phyloP scores from a whole-genome alignment of 2,113 vertebrate species.

The Hippoglossus stenolepis region DNA sequence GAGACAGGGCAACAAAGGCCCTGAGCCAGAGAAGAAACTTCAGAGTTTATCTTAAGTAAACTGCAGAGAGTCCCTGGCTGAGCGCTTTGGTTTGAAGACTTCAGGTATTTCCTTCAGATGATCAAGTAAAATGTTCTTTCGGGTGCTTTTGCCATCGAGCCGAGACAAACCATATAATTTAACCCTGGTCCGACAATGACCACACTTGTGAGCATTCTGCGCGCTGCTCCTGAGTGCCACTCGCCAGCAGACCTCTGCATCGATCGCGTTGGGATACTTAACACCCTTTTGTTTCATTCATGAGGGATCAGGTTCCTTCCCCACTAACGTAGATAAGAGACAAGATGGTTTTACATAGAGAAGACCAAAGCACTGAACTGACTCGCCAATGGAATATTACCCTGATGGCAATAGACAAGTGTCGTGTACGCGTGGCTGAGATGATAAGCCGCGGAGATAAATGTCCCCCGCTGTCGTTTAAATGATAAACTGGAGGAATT shows the following conservation, averaged over 20 bases:
- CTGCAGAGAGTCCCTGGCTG: neutral
- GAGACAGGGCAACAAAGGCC: neutral
- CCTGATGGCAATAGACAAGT: constrained; percentile 66
- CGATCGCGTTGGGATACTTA: constrained; percentile 56
- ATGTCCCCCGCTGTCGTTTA: constrained; percentile 74
- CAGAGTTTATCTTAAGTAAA: neutral
- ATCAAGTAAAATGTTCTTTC: constrained; percentile 35
- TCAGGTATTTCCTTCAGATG: constrained; percentile 25
- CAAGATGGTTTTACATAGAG: constrained; percentile 55
- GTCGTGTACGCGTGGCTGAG: constrained; percentile 58
- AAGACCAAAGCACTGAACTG: constrained; percentile 48
- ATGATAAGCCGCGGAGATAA: constrained; percentile 74
- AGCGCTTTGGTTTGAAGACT: neutral
- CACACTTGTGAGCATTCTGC: constrained; percentile 50
- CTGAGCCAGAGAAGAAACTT: neutral
- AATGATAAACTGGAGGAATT: constrained; percentile 78
- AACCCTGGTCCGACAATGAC: constrained; percentile 43
- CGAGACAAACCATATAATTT: constrained; percentile 30
- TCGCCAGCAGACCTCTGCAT: constrained; percentile 58
- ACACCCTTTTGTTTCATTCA: constrained; percentile 75
- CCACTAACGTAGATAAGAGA: constrained; percentile 54
- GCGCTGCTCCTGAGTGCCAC: constrained; percentile 51
- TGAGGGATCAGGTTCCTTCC: constrained; percentile 58
- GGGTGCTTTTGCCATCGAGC: constrained; percentile 14
- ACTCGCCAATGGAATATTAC: constrained; percentile 64